These are phyloP conservation scores for Zaprionus inermis DNA, from an alignment of 1,140 invertebrate genomes.

Conservation along the genomic window DNA sequence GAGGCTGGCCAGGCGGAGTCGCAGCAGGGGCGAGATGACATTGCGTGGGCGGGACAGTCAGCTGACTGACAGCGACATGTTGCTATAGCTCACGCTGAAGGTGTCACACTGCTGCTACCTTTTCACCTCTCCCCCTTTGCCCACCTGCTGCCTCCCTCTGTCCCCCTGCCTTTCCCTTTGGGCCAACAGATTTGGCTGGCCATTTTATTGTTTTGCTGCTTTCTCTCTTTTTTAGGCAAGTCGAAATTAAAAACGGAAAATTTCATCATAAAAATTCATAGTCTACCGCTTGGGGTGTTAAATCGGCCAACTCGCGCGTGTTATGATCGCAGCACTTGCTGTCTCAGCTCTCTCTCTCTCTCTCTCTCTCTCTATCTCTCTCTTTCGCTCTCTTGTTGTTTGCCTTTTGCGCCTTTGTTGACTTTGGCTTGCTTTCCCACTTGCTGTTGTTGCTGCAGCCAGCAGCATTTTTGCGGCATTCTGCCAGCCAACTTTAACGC, in stretches of 20 bases:
- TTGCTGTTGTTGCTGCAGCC: slow-evolving; percentile 38
- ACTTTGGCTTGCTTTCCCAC: slow-evolving; percentile 40
- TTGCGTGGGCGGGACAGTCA: not conserved
- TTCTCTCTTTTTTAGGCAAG: slow-evolving; percentile 21
- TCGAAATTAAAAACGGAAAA: slow-evolving; percentile 64
- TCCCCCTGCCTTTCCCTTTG: not conserved
- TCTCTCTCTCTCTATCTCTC: not conserved
- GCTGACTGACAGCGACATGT: slow-evolving; percentile 35
- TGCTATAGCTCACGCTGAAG: slow-evolving; percentile 26
- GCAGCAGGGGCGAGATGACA: too few relatives aligned
- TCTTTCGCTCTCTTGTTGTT: slow-evolving; percentile 25
- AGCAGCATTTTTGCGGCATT: slow-evolving; percentile 67
- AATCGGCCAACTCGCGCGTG: slow-evolving; percentile 21
- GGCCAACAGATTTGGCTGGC: slow-evolving; percentile 5
- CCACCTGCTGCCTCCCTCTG: not conserved
- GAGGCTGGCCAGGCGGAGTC: not conserved
- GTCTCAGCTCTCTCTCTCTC: not conserved
- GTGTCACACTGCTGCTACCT: slow-evolving; percentile 53
- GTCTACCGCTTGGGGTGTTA: slow-evolving; percentile 47
- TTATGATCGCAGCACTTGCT: slow-evolving; percentile 36
- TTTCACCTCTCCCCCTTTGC: not conserved
- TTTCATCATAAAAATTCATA: slow-evolving; percentile 70
- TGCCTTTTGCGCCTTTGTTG: slow-evolving; percentile 35
- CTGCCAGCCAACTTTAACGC: slow-evolving; percentile 69
- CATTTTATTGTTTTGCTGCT: slow-evolving; percentile 12